Evolutionary conservation across 2,113 vertebrate genomes (phyloP).

Genomic region (Rhea pennata): DNA sequence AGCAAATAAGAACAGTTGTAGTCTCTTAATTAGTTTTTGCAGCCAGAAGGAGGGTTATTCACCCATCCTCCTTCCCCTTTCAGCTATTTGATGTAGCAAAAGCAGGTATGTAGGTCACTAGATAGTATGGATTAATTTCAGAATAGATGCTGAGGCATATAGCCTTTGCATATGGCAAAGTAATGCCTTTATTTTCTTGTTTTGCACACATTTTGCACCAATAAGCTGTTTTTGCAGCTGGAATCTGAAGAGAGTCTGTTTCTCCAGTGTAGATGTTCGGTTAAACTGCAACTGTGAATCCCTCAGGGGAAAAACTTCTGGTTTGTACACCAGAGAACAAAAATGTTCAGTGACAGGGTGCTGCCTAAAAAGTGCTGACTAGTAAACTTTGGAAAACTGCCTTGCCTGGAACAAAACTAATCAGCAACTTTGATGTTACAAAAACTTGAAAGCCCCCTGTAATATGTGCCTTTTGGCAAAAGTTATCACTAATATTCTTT

Average conservation of each 20-base stretch:
- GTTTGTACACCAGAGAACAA: background rate
- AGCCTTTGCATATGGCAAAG: background rate
- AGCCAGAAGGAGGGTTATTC: background rate
- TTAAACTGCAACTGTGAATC: background rate
- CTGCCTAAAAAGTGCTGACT: background rate
- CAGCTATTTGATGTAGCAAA: background rate
- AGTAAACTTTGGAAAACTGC: background rate
- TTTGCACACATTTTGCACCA: background rate
- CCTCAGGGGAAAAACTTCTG: background rate
- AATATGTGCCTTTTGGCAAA: background rate
- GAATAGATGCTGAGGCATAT: background rate
- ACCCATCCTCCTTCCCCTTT: background rate
- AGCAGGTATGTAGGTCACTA: background rate
- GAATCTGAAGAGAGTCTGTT: background rate
- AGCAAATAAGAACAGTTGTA: background rate
- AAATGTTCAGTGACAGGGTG: background rate
- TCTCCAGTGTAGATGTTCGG: background rate
- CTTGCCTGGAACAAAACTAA: background rate
- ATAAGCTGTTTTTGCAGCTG: background rate
- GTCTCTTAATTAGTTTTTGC: background rate
- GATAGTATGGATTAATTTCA: background rate
- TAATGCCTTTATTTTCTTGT: background rate
- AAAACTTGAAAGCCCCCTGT: background rate
- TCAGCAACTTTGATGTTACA: background rate
- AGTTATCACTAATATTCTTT: background rate